phyloP scores from a whole-genome alignment of 2,113 vertebrate genomes.

The Phyllostomus hastatus region DNA sequence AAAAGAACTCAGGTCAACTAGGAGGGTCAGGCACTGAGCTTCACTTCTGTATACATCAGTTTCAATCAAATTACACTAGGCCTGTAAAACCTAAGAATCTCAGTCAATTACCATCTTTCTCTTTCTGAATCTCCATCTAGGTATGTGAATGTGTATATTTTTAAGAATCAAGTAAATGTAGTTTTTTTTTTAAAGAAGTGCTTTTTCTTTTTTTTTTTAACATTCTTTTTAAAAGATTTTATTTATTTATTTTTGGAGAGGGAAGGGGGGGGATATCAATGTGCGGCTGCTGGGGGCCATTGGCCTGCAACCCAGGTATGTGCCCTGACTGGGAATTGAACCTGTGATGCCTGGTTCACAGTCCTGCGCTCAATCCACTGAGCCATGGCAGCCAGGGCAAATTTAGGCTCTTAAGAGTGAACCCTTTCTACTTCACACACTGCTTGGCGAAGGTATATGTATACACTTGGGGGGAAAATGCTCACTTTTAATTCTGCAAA shows the following conservation, averaged over 20 bases:
- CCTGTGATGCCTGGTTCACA: no score
- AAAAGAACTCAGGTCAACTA: background rate
- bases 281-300: no score
- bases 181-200: background rate
- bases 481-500: background rate
- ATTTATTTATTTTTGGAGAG: no score
- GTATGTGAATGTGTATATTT: background rate
- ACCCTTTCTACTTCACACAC: background rate
- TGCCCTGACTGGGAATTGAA: no score
- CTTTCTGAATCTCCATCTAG: background rate
- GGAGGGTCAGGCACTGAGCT: background rate
- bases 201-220: no score
- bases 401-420: conserved; percentile 8
- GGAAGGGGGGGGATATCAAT: no score
- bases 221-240: no score
- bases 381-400: background rate
- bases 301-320: no score
- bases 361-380: no score
- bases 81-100: background rate
- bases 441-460: background rate
- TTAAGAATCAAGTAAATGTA: background rate
- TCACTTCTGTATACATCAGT: background rate
- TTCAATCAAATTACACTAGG: background rate
- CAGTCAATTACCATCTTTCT: background rate
- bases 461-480: background rate